phyloP scores from a whole-genome alignment of 2,888 invertebrate species.

The Leucophenga montana region DNA sequence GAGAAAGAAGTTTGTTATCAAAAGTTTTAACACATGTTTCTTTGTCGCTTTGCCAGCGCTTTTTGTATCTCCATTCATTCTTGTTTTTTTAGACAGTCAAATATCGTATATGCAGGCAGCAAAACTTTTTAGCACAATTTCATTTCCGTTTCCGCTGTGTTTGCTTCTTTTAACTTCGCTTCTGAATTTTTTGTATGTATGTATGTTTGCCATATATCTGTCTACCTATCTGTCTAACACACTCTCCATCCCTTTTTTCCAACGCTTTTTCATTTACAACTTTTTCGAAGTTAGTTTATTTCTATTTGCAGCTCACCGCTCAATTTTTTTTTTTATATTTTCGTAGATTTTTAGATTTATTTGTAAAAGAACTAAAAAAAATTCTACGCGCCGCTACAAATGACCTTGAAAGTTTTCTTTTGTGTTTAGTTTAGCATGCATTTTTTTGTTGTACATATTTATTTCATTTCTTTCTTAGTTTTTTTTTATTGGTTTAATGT shows the following conservation, averaged over 20 bases:
- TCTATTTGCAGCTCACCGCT: constrained; percentile 27
- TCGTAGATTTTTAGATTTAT: constrained; percentile 17
- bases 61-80: not conserved
- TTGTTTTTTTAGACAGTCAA: constrained; percentile 12
- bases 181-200: constrained; percentile 8
- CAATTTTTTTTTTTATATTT: constrained; percentile 40
- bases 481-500: constrained; percentile 34
- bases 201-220: constrained; percentile 41
- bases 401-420: constrained; percentile 29
- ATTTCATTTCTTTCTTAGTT: constrained; percentile 28
- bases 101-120: not conserved
- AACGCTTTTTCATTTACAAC: constrained; percentile 46
- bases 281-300: constrained; percentile 49
- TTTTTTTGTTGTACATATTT: constrained; percentile 9
- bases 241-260: constrained; percentile 42
- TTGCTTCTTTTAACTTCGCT: constrained; percentile 24
- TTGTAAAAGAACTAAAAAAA: not conserved
- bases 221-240: constrained; percentile 45
- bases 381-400: not conserved
- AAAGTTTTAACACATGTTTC: constrained; percentile 11
- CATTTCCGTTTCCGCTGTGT: constrained; percentile 46
- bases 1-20: not conserved
- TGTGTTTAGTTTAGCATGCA: constrained; percentile 2
- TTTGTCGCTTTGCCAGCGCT: not conserved
- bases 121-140: constrained; percentile 42